phyloP scores from a whole-genome alignment of 64 coral and sea anemone genomes.

The Pachyseris speciosa region DNA sequence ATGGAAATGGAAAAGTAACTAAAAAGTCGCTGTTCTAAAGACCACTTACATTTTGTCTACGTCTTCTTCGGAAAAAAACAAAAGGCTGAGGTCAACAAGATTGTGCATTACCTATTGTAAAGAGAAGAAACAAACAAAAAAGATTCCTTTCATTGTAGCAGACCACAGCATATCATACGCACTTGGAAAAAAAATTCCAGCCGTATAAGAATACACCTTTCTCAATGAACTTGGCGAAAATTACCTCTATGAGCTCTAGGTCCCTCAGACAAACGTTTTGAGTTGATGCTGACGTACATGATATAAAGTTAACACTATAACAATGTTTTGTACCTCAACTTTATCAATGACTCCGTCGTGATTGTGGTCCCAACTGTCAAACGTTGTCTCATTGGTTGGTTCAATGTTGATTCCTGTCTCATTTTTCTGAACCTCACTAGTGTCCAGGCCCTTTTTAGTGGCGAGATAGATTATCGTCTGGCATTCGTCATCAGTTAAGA shows the following conservation, averaged over 20 bases:
- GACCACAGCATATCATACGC: too few relatives aligned
- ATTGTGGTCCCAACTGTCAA: conserved; percentile 84
- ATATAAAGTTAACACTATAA: too few relatives aligned
- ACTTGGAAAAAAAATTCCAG: too few relatives aligned
- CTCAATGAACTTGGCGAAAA: too few relatives aligned
- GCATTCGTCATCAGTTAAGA: conserved; percentile 64
- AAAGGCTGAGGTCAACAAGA: conserved; percentile 87
- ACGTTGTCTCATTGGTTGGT: conserved; percentile 74
- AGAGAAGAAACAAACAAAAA: too few relatives aligned
- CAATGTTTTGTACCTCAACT: conserved; percentile 67
- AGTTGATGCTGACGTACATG: too few relatives aligned
- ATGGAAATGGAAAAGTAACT: too few relatives aligned
- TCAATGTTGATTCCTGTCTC: conserved; percentile 89
- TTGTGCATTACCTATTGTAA: conserved; percentile 96
- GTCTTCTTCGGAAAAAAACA: conserved; percentile 87
- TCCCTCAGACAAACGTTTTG: too few relatives aligned
- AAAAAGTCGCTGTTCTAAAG: background rate
- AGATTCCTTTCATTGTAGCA: background rate
- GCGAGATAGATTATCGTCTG: conserved; percentile 62
- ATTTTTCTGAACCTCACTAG: conserved; percentile 78
- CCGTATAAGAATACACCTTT: too few relatives aligned
- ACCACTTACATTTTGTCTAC: conserved; percentile 82
- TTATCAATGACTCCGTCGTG: conserved; percentile 69
- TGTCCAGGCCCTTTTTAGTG: conserved; percentile 56
- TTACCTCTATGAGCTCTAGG: too few relatives aligned